phyloP scores from a whole-genome alignment of 2,113 vertebrate genomes.

The Pseudopipra pipra region DNA sequence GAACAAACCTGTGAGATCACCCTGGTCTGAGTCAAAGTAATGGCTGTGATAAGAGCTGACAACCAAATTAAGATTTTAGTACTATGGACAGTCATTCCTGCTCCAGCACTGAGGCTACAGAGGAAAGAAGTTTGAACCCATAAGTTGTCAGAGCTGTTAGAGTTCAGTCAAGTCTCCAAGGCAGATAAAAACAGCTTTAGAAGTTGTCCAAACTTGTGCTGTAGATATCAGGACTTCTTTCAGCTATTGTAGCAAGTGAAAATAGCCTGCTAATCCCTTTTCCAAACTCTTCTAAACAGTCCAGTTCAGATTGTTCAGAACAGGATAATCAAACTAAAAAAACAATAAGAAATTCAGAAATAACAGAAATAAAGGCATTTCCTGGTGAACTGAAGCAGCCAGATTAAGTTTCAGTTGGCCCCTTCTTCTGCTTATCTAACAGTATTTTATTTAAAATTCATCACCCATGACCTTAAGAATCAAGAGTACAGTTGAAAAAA shows the following conservation, averaged over 20 bases:
- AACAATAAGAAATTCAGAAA: not conserved
- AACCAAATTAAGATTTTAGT: conserved; percentile 11
- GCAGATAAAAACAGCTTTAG: not conserved
- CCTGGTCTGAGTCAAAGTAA: not conserved
- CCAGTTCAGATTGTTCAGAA: not conserved
- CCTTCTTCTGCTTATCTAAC: conserved; percentile 5
- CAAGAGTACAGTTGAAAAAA: not conserved
- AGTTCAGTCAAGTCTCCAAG: not conserved
- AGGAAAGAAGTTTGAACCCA: not conserved
- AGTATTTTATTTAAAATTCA: conserved; percentile 37
- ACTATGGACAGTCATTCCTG: not conserved
- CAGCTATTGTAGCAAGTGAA: not conserved
- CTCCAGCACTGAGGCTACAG: not conserved
- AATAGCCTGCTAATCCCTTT: not conserved
- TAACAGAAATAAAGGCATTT: not conserved
- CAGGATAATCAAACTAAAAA: not conserved
- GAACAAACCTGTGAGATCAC: not conserved
- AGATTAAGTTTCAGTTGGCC: conserved; percentile 32
- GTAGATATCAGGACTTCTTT: not conserved
- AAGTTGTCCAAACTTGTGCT: not conserved
- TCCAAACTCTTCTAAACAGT: not conserved
- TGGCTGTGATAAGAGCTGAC: conserved; percentile 17
- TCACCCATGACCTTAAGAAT: conserved; percentile 1
- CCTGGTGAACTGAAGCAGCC: not conserved
- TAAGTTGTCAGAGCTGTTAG: not conserved